These are phyloP conservation scores for Ochotona curzoniae DNA, from an alignment of 2,113 vertebrate species.

Conservation along the genomic window DNA sequence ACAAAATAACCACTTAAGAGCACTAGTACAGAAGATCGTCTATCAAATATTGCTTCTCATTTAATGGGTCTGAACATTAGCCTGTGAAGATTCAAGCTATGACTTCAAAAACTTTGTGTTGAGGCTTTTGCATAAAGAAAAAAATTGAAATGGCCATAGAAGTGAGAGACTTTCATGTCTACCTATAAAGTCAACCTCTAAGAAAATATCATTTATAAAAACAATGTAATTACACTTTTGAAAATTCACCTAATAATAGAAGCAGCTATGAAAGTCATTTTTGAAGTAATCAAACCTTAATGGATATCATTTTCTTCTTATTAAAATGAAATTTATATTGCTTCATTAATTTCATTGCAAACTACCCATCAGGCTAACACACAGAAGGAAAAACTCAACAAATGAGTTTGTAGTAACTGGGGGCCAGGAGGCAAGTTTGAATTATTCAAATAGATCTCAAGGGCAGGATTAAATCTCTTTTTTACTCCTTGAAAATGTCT, in stretches of 20 bases:
- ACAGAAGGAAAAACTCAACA: neutral
- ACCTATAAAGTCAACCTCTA: conserved; percentile 28
- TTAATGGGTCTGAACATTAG: neutral
- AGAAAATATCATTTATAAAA: conserved; percentile 28
- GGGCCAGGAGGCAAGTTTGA: neutral
- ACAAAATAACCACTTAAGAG: neutral
- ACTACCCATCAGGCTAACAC: neutral
- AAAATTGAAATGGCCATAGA: conserved; percentile 3
- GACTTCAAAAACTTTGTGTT: neutral
- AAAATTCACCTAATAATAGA: conserved; percentile 11
- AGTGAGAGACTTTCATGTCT: neutral
- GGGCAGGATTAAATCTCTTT: conserved; percentile 8
- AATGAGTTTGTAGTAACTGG: neutral
- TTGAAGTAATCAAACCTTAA: neutral
- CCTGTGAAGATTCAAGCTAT: conserved; percentile 3
- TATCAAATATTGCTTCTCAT: neutral
- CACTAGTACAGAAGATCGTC: neutral
- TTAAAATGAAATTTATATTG: conserved; percentile 2
- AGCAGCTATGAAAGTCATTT: neutral
- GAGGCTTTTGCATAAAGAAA: conserved; percentile 17
- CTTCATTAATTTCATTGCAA: conserved; percentile 22
- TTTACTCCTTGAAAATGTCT: conserved; percentile 43
- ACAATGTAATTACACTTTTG: neutral
- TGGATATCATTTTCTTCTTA: conserved; percentile 12
- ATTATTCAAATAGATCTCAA: neutral